Evolutionary conservation across 2,113 vertebrate genomes (phyloP), one percentile per base, ranked within the genome.

Genomic region (Xenopus laevis): DNA sequence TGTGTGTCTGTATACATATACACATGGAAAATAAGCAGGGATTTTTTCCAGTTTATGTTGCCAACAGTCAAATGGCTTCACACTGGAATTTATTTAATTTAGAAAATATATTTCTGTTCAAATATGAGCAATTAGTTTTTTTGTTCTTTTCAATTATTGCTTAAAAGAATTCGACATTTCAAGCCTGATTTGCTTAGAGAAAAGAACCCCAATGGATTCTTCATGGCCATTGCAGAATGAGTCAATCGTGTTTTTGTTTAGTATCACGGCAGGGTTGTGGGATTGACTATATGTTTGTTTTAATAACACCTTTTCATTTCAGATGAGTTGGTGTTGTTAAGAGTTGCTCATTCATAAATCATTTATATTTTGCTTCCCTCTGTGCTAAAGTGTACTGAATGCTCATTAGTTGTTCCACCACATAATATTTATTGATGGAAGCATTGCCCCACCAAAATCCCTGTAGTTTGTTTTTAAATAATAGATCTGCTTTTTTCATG

Each of bases 231-330:
- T 74, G 61, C 57, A 52, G 44, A 61, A 75, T 75, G 72, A 75
- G 21, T 75, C 65, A 75, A 57, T 40, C 17, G 47, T 61, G 46
- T 52, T 75, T 75, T 75, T 68, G 66, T 68, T 52, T 75, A 68
- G 57, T 61, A 47, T 53, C 47, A 75, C 67, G 52, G 64, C 64
- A 47, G 55, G 64, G 53, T 65, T 57, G 64, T 47, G 72, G 52
- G 64, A 74, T 47, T 67, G 66, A 67, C 64, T 66, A 60, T 67
- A 74, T 74, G 72, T 67, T 74, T 66, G 63, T 33, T 74, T 74
- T 74, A 74, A 74, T 74, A 67, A 74, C 44, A 74, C 72, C 17
- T 46, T 74, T 72, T 65, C 17, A 23, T 55, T 75, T 68, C 64
- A 57, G 61, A 60, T 61, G 57, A 68, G 65, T 68, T 65, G 72